Evolutionary conservation across 2,888 invertebrate genomes (phyloP).

Genomic region (Torymus tubicola): DNA sequence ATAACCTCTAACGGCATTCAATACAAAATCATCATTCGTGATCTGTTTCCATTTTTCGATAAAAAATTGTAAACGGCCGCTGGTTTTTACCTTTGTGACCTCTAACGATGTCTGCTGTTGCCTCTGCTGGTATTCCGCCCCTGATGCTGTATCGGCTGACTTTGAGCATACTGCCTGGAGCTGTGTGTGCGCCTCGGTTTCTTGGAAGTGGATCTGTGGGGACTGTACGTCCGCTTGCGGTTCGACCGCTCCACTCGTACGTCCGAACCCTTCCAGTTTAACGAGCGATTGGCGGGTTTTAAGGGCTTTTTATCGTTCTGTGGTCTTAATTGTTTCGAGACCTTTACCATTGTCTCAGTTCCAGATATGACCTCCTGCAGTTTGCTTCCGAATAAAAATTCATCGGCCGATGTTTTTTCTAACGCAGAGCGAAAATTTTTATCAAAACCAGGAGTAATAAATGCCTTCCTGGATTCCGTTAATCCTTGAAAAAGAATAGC

Average conservation of each 20-base stretch:
- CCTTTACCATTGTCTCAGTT: no score
- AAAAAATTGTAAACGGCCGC: conserved; percentile 33
- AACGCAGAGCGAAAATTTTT: not conserved
- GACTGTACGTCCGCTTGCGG: not conserved
- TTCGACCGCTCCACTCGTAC: conserved; percentile 13
- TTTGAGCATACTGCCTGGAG: not conserved
- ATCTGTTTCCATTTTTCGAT: not conserved
- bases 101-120: not conserved
- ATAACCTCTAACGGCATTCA: not conserved
- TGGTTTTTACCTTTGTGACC: conserved; percentile 29
- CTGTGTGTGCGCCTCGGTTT: no score
- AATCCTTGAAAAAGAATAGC: not conserved
- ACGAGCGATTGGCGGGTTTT: not conserved
- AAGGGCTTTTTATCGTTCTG: no score
- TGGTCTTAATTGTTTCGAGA: no score
- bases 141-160: conserved; percentile 4
- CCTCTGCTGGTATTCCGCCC: no score
- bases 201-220: no score
- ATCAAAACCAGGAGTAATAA: not conserved
- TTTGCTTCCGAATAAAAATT: conserved; percentile 20
- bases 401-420: not conserved
- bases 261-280: conserved; percentile 28
- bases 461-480: conserved; percentile 16
- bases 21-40: conserved; percentile 10
- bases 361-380: conserved; percentile 7